phyloP scores from a whole-genome alignment of 2,888 invertebrate species.

The Hydraecia micacea region DNA sequence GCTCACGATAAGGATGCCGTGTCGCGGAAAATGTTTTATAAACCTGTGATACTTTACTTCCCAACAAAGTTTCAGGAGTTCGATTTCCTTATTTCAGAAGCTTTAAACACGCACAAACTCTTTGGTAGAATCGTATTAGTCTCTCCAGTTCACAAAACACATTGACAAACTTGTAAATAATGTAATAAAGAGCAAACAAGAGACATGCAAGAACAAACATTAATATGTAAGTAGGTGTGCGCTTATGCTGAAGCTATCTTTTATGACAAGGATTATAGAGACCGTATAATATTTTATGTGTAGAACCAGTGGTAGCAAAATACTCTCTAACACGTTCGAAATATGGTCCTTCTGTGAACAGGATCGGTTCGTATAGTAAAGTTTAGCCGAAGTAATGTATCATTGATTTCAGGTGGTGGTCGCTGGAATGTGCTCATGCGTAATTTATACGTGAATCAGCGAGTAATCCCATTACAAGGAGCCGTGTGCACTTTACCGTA shows the following conservation, averaged over 20 bases:
- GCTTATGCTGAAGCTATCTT: slow-evolving; percentile 52
- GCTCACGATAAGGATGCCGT: slow-evolving; percentile 59
- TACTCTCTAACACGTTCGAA: slow-evolving; percentile 42
- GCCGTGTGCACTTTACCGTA: slow-evolving; percentile 77
- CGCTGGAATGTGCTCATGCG: slow-evolving; percentile 73
- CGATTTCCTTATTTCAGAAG: slow-evolving; percentile 64
- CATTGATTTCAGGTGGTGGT: slow-evolving; percentile 72
- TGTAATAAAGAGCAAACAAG: slow-evolving; percentile 44
- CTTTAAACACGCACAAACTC: slow-evolving; percentile 60
- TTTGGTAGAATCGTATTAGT: slow-evolving; percentile 54
- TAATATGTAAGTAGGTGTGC: slow-evolving; percentile 50
- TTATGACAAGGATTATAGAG: slow-evolving; percentile 54
- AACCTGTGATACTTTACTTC: slow-evolving; percentile 63
- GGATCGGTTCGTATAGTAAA: slow-evolving; percentile 40
- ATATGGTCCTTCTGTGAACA: slow-evolving; percentile 36
- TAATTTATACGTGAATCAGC: slow-evolving; percentile 79
- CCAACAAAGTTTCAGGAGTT: slow-evolving; percentile 62
- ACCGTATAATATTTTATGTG: slow-evolving; percentile 56
- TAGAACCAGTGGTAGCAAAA: slow-evolving; percentile 34
- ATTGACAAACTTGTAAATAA: slow-evolving; percentile 55
- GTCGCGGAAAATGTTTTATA: slow-evolving; percentile 63
- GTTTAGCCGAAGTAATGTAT: slow-evolving; percentile 65
- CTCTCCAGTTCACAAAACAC: slow-evolving; percentile 27
- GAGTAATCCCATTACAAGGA: slow-evolving; percentile 78
- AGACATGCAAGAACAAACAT: slow-evolving; percentile 47